Evolutionary conservation across 2,797 vertebrate species (phyloP), one percentile per base, ranked within the genome.

Genomic region (Helarctos malayanus): DNA sequence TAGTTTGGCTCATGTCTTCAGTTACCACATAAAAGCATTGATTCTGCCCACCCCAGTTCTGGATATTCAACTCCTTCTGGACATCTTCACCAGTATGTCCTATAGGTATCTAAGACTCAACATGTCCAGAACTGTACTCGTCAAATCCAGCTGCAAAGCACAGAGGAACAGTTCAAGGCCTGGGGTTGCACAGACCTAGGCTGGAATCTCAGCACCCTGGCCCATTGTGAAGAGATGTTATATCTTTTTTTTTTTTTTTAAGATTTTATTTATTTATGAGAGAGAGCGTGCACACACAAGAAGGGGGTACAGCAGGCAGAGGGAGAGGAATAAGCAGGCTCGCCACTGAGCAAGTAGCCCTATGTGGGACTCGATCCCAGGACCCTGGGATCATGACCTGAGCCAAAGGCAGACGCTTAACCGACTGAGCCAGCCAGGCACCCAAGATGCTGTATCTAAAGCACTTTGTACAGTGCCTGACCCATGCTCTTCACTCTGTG

Each of bases 401-500:
- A 49, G 49, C 49, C 14, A 14, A 49, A 49, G 49, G 49, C 13
- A 49, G 49, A 49, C 14, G 49, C 49, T 49, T 49, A 13, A 49
- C 49, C 14, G 49, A 49, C 49, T 49, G 49, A 49, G 49, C 49
- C 49, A 49, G 13, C 49, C 49, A 49, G 49, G 49, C 11, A 2
- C 3, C 49, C 49, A 13, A 49, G 49, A 49, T 49, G 61, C 27
- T 91, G 19, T 29, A 93, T 47, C 73, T 88, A 91, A 93, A 89
- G 45, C 56, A 88, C 59, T 71, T n/a, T 69, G 27, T 73, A 85
- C 2, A 82, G 47, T 9, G 5, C 27, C 65, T 93, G 29, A 92
- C 57, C 68, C 86, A 73, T 71, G 63, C n/a, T 91, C 76, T 91
- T 82, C 65, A n/a, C 87, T 76, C 84, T 81, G 11, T 81, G 84